Conservation (phyloP, 1,140 invertebrate species). For the Delia radicum region DNA sequence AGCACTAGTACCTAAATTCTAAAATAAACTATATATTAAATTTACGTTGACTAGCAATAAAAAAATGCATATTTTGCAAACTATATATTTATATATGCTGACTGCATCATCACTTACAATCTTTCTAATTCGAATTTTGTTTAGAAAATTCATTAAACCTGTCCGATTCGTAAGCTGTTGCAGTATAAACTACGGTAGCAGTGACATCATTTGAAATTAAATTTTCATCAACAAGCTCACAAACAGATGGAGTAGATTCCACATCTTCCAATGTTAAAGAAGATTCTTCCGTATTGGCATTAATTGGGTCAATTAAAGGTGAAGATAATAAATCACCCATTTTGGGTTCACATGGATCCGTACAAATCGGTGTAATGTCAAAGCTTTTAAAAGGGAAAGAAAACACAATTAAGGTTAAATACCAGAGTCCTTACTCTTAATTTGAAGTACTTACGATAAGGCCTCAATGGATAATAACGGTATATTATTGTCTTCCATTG, state of each 20-base stretch:
- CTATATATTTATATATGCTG: neutral
- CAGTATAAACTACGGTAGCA: conserved; percentile 36
- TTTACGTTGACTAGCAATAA: neutral
- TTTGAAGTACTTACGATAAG: neutral
- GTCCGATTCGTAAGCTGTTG: conserved; percentile 31
- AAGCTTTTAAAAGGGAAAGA: neutral
- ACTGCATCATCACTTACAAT: conserved; percentile 43
- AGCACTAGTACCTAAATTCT: too few relatives aligned
- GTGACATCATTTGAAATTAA: conserved; percentile 15
- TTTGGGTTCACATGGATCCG: neutral
- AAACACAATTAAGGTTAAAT: neutral
- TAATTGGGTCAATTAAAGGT: neutral
- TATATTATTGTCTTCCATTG: conserved; percentile 15
- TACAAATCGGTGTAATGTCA: conserved; percentile 4
- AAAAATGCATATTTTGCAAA: neutral
- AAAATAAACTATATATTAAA: too few relatives aligned
- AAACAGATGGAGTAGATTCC: neutral
- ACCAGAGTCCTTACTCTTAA: neutral
- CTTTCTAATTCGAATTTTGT: conserved; percentile 53
- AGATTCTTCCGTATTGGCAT: neutral
- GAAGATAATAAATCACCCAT: neutral
- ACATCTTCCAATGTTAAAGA: neutral
- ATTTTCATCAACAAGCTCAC: neutral
- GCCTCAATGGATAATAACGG: conserved; percentile 15
- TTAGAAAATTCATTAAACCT: conserved; percentile 39